Base-by-base conservation (phyloP, 2,113 vertebrate genomes). In the Sebastes schlegelii region DNA sequence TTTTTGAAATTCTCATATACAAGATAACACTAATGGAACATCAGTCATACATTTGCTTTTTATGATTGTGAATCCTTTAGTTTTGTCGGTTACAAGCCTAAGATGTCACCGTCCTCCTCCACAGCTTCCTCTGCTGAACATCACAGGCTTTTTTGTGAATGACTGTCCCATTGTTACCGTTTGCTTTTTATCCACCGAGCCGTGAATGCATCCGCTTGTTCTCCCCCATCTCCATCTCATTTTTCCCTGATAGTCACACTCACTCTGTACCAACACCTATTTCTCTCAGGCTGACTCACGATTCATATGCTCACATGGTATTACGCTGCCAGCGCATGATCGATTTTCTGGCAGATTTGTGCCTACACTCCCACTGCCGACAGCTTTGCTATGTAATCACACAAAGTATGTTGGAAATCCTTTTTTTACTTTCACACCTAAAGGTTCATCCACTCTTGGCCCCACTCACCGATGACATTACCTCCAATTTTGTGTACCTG, bases 121-220 rank as follows among this genome's bases (percentile, higher is more conserved):
- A 55, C 69, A 71, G 81, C 77, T 71, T 80, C 77, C 76, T 23
- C 86, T 77, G 86, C 79, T 79, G 67, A 79, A 92, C 91, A 92
- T 92, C 87, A 89, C 91, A 94, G 82, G 70, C 86, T 34, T 79
- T 91, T 90, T 88, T 85, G 79, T 87, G 76, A 90, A 92, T 88
- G 74, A 86, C 66, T 83, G 72, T 74, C 70, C 85, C 85, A 84
- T 93, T 91, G 90, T 88, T 90, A 78, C 73, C 71, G 80, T 64
- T 91, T 86, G 74, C 73, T 87, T 93, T 85, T 58, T 67, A 73
- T 90, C 85, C 68, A 40, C 80, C 26, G 63, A 90, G 83, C 80
- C 42, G 62, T 83, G 64, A 90, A 83, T 77, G 77, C 62, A 78
- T 87, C 65, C 74, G 81, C 74, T 85, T 79, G 77, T 83, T 81